These are phyloP conservation scores for Erpobdella octoculata DNA, from an alignment of 2,888 invertebrate species.

Conservation along the genomic window DNA sequence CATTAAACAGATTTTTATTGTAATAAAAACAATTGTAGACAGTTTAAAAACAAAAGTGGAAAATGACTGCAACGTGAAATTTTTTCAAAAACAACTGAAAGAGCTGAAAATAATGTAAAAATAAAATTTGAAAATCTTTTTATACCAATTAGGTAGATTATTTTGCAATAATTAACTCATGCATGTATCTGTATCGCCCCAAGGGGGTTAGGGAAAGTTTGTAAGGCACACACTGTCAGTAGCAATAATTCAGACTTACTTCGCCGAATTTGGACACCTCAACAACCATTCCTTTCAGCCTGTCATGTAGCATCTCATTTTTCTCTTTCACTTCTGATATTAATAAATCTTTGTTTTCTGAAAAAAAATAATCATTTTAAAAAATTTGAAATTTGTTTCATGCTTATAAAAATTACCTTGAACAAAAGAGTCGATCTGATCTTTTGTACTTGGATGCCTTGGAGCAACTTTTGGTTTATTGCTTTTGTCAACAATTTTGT, in stretches of 20 bases:
- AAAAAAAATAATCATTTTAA: conserved; percentile 22
- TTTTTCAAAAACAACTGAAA: too few relatives aligned
- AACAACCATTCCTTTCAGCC: conserved; percentile 38
- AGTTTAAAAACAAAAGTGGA: too few relatives aligned
- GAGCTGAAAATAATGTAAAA: too few relatives aligned
- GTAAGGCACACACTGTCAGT: neutral
- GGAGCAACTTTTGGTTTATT: conserved; percentile 37
- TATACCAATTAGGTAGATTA: too few relatives aligned
- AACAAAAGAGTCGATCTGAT: conserved; percentile 31
- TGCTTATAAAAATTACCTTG: conserved; percentile 3
- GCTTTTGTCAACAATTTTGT: conserved; percentile 38
- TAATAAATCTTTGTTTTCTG: conserved; percentile 40
- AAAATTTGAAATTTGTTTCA: neutral
- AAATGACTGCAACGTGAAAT: too few relatives aligned
- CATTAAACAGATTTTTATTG: too few relatives aligned
- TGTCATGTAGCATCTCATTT: conserved; percentile 35
- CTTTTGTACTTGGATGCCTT: conserved; percentile 33
- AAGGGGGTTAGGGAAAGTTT: too few relatives aligned
- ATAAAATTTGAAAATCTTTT: too few relatives aligned
- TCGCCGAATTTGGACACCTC: neutral
- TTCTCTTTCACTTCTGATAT: conserved; percentile 37
- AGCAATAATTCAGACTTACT: neutral
- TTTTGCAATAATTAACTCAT: too few relatives aligned
- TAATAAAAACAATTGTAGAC: too few relatives aligned
- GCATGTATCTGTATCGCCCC: too few relatives aligned